These are phyloP conservation scores for Rhea pennata DNA, from an alignment of 2,113 vertebrate species.

Conservation along the genomic window DNA sequence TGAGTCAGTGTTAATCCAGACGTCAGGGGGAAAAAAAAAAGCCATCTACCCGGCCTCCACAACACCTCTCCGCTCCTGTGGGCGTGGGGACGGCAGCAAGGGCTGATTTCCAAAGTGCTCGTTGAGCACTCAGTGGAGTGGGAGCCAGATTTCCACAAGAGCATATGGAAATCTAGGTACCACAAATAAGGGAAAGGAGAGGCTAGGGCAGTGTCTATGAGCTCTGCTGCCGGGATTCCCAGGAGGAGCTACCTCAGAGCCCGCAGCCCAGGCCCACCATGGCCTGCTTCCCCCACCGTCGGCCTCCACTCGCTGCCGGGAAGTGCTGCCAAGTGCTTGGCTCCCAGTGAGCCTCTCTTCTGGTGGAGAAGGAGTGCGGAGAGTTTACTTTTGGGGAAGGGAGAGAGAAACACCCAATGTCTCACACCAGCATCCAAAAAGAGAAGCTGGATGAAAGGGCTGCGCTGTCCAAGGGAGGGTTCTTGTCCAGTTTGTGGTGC, in stretches of 20 bases:
- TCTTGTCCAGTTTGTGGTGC: background rate
- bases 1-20: background rate
- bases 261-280: no score
- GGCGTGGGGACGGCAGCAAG: background rate
- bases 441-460: background rate
- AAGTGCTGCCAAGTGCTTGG: background rate
- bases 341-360: background rate
- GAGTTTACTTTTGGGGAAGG: background rate
- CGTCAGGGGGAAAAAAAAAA: background rate
- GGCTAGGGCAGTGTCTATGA: background rate
- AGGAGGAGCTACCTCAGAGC: no score
- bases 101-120: background rate
- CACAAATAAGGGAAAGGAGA: background rate
- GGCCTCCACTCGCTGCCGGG: no score
- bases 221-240: background rate
- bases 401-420: background rate
- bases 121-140: background rate
- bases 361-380: background rate
- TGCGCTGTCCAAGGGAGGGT: background rate
- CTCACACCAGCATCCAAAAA: background rate
- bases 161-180: background rate
- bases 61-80: background rate
- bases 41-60: background rate
- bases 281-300: no score
- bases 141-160: background rate